Conservation (phyloP, 2,888 invertebrate genomes). For the Bedellia somnulentella region DNA sequence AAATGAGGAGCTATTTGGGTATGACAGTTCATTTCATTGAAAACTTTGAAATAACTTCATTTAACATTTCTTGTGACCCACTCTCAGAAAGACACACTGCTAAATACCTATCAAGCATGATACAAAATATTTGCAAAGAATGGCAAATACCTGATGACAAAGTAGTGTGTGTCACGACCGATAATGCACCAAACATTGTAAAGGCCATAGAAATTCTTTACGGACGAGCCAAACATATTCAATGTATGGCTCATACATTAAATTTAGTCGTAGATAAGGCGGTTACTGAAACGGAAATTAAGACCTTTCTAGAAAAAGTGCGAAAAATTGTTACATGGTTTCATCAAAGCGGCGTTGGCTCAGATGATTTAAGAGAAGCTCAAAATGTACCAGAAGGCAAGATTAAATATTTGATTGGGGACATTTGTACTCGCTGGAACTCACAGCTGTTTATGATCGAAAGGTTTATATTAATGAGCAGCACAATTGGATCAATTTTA, state of each 20-base stretch:
- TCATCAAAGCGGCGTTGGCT: conserved; percentile 2
- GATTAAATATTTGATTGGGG: neutral
- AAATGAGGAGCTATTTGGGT: conserved; percentile 10
- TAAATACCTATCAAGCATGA: neutral
- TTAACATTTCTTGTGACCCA: neutral
- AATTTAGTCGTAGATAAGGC: conserved; percentile 2
- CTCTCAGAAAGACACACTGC: neutral
- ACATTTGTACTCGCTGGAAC: neutral
- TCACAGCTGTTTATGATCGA: neutral
- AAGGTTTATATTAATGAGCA: neutral
- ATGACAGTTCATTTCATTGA: conserved; percentile 5
- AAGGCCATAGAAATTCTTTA: conserved; percentile 3
- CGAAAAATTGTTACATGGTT: conserved; percentile 3
- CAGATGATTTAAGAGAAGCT: conserved; percentile 1
- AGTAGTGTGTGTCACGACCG: neutral
- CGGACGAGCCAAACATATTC: conserved; percentile 5
- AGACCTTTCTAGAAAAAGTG: neutral
- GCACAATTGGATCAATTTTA: neutral
- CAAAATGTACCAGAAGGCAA: conserved; percentile 3
- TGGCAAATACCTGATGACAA: neutral
- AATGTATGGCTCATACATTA: conserved; percentile 1
- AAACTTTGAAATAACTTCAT: conserved; percentile 1
- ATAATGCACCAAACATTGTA: neutral
- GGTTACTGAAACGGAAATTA: conserved; percentile 1
- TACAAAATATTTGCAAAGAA: neutral